Evolutionary conservation across 2,113 vertebrate species (phyloP).

Genomic region (Rhadina sibilatrix): DNA sequence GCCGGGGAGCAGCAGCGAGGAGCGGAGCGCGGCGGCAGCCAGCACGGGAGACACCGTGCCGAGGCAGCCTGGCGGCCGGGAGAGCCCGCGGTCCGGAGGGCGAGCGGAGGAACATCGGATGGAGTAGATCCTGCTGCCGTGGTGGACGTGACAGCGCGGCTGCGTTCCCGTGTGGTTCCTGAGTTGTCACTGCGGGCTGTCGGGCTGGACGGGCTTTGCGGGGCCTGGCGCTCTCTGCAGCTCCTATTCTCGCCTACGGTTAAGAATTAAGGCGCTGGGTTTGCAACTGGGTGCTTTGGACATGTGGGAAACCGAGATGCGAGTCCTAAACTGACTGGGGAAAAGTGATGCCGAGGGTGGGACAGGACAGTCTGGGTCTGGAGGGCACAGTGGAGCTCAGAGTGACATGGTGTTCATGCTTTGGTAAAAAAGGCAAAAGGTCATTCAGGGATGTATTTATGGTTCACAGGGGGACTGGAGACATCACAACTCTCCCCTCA

Average conservation of each 20-base stretch:
- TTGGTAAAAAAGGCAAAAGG: neutral
- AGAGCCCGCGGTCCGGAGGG: neutral
- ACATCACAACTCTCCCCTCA: neutral
- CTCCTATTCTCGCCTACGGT: rapidly evolving
- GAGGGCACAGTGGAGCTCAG: rapidly evolving
- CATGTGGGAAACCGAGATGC: rapidly evolving
- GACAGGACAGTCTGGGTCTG: rapidly evolving
- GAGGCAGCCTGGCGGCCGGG: rapidly evolving
- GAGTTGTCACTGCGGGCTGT: rapidly evolving
- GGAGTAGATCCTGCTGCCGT: rapidly evolving
- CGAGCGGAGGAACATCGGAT: rapidly evolving
- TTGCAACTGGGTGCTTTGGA: neutral
- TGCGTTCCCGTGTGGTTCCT: rapidly evolving
- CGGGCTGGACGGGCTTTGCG: rapidly evolving
- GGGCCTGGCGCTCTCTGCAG: neutral
- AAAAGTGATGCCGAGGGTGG: neutral
- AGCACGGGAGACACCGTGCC: rapidly evolving
- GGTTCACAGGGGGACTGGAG: neutral
- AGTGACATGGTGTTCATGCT: rapidly evolving
- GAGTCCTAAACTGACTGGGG: too few relatives aligned
- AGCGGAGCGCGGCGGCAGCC: rapidly evolving
- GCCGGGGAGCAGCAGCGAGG: neutral
- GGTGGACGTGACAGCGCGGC: rapidly evolving
- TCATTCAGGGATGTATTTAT: rapidly evolving
- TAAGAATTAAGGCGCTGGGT: rapidly evolving